phyloP scores from a whole-genome alignment of 2,113 vertebrate species.

The Serilophus lunatus region DNA sequence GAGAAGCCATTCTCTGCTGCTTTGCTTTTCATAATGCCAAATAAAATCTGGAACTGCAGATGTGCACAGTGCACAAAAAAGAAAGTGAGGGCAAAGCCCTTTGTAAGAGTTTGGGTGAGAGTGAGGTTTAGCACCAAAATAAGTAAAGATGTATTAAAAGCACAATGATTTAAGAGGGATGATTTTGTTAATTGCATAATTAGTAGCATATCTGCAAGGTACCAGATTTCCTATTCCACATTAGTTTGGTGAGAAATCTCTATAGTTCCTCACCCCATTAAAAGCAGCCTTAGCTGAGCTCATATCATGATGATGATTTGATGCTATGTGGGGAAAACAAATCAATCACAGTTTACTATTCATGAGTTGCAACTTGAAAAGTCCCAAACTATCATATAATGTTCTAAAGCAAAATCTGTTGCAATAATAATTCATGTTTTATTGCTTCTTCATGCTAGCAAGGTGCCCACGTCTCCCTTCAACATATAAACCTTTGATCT shows the following conservation, averaged over 20 bases:
- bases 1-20: not conserved
- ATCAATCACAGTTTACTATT: slow-evolving; percentile 30
- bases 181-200: not conserved
- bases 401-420: not conserved
- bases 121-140: not conserved
- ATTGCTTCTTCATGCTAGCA: not conserved
- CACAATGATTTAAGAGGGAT: not conserved
- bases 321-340: slow-evolving; percentile 8
- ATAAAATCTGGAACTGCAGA: not conserved
- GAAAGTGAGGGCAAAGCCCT: not conserved
- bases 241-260: not conserved
- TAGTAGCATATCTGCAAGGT: not conserved
- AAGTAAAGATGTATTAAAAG: not conserved
- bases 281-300: not conserved
- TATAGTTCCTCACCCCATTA: not conserved
- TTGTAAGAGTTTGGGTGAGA: not conserved
- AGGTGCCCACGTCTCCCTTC: not conserved
- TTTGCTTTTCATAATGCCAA: not conserved
- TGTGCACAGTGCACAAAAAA: not conserved
- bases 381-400: not conserved
- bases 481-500: slow-evolving; percentile 4
- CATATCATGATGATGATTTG: not conserved
- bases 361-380: not conserved
- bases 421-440: slow-evolving; percentile 8
- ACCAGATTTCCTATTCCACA: not conserved